phyloP scores from a whole-genome alignment of 92 coral and sea anemone species.

The Virgularia gustaviana region DNA sequence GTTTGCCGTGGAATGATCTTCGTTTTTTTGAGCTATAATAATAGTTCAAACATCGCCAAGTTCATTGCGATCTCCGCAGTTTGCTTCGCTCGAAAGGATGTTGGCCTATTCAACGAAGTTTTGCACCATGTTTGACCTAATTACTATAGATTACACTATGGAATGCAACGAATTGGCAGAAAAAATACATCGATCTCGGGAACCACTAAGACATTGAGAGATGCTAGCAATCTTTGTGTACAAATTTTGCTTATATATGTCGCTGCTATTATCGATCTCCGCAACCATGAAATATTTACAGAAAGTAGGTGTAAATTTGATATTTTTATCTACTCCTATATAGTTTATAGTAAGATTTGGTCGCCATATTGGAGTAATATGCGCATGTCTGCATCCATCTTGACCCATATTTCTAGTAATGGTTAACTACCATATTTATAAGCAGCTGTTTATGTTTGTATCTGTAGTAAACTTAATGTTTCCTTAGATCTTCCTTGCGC shows the following conservation, averaged over 20 bases:
- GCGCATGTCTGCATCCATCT: not conserved
- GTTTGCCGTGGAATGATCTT: constrained; percentile 1
- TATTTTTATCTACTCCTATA: not conserved
- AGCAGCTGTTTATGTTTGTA: no score
- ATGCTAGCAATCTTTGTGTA: not conserved
- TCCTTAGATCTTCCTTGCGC: no score
- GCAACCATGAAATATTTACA: constrained; percentile 7
- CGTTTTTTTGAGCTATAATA: constrained; percentile 1
- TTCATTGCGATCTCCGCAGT: constrained; percentile 13
- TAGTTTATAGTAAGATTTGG: not conserved
- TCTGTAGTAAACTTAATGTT: no score
- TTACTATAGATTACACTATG: constrained; percentile 13
- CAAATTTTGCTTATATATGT: constrained; percentile 11
- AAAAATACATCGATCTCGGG: constrained; percentile 10
- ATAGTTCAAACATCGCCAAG: constrained; percentile 17
- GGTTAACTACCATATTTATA: no score
- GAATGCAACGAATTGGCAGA: constrained; percentile 5
- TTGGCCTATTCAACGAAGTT: constrained; percentile 9
- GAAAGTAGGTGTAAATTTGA: constrained; percentile 1
- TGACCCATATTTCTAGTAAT: not conserved
- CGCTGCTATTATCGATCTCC: constrained; percentile 21
- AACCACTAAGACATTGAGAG: constrained; percentile 8
- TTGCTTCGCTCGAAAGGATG: not conserved
- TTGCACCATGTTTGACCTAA: constrained; percentile 22
- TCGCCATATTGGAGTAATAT: not conserved